Conservation (phyloP, 2,888 invertebrate genomes). For the Zelleria hepariella region DNA sequence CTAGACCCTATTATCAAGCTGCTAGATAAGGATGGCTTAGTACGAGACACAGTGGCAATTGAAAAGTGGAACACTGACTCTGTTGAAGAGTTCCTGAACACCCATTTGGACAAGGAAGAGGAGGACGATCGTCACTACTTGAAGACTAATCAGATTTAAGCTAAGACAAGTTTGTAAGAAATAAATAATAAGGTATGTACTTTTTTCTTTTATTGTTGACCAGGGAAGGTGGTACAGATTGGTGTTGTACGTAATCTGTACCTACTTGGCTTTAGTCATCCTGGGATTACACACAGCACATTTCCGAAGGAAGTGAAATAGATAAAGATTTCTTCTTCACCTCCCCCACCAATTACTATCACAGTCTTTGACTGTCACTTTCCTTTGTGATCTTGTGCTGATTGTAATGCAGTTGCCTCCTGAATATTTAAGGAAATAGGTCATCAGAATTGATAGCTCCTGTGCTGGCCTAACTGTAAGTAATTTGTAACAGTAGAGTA, state of each 20-base stretch:
- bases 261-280: no score
- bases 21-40: conserved; percentile 85
- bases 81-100: conserved; percentile 94
- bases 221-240: no score
- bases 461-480: background rate
- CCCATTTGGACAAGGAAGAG: conserved; percentile 80
- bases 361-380: no score
- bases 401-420: no score
- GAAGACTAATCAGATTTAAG: conserved; percentile 72
- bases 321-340: no score
- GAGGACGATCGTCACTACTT: conserved; percentile 71
- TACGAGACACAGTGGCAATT: conserved; percentile 92
- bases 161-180: conserved; percentile 2
- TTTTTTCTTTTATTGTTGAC: background rate
- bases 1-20: conserved; percentile 95
- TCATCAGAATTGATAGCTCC: no score
- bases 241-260: no score
- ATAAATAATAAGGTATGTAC: conserved; percentile 1
- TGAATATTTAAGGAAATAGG: no score
- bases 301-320: no score
- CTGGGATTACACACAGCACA: no score
- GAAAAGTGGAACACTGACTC: conserved; percentile 99
- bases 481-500: background rate
- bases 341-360: no score
- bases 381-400: no score